Evolutionary conservation across 2,888 invertebrate genomes (phyloP).

Genomic region (Laspeyria flexula): DNA sequence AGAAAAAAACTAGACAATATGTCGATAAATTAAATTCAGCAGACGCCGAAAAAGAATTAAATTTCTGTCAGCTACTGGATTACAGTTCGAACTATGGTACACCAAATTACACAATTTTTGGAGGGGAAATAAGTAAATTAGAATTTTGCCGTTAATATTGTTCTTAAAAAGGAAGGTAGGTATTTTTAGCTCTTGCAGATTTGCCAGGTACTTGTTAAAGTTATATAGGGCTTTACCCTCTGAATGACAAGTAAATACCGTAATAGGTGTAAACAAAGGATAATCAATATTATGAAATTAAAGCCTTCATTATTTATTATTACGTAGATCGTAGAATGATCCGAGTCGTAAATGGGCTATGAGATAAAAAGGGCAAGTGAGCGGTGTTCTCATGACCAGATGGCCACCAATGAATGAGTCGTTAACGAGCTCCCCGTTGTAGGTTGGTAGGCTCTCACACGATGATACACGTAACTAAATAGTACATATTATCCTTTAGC

Average conservation of each 20-base stretch:
- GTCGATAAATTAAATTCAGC: too few relatives aligned
- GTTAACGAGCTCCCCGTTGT: slow-evolving; percentile 62
- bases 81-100: too few relatives aligned
- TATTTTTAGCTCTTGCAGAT: too few relatives aligned
- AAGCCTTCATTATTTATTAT: slow-evolving; percentile 1
- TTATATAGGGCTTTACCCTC: too few relatives aligned
- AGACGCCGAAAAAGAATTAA: too few relatives aligned
- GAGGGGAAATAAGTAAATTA: too few relatives aligned
- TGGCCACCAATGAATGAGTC: slow-evolving; percentile 75
- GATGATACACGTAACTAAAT: slow-evolving; percentile 17
- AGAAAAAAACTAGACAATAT: too few relatives aligned
- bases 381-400: slow-evolving; percentile 64
- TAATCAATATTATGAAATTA: neutral
- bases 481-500: slow-evolving; percentile 14
- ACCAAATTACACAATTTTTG: too few relatives aligned
- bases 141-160: too few relatives aligned
- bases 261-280: neutral
- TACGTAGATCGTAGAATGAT: slow-evolving; percentile 1
- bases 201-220: too few relatives aligned
- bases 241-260: neutral
- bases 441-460: slow-evolving; percentile 32
- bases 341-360: slow-evolving; percentile 45
- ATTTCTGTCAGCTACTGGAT: too few relatives aligned
- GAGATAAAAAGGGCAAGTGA: slow-evolving; percentile 55
- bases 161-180: too few relatives aligned